Conservation (phyloP, 2,797 vertebrate genomes). For the Champsocephalus gunnari region DNA sequence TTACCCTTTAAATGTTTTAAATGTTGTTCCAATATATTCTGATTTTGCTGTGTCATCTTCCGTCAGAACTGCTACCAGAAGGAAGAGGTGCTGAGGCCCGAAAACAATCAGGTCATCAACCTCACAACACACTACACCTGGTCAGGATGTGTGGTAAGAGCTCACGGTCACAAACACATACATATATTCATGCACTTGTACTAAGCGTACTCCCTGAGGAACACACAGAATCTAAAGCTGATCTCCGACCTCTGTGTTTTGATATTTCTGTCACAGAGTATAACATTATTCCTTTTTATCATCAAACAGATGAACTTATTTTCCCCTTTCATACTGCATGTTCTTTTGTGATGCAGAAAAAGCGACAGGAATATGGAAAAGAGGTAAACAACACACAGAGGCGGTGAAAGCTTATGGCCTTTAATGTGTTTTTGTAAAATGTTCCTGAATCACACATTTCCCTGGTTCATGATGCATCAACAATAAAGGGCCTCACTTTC, state of each 20-base stretch:
- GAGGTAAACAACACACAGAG: constrained; percentile 24
- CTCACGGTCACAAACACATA: not conserved
- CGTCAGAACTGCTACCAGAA: constrained; percentile 92
- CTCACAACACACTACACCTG: constrained; percentile 94
- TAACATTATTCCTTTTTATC: constrained; percentile 31
- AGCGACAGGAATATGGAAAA: constrained; percentile 28
- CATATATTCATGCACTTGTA: not conserved
- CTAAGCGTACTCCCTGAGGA: not conserved
- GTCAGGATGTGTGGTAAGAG: constrained; percentile 93
- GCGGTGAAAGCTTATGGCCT: constrained; percentile 48
- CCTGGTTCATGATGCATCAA: constrained; percentile 47
- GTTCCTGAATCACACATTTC: constrained; percentile 55
- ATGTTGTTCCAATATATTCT: not conserved
- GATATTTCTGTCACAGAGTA: not conserved
- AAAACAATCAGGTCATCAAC: constrained; percentile 97
- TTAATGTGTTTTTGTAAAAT: constrained; percentile 54
- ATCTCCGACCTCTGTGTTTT: constrained; percentile 32
- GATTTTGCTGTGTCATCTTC: not conserved
- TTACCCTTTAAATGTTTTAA: not conserved
- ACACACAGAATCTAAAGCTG: not conserved
- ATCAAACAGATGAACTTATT: constrained; percentile 25
- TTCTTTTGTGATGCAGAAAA: constrained; percentile 43
- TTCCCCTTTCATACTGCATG: constrained; percentile 20
- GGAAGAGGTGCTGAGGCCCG: constrained; percentile 91
- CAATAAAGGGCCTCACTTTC: constrained; percentile 13